A percentile compares a stretch with the other conserved stretches of the same genome.
phyloP scores from a whole-genome alignment of 2,797 vertebrate genomes.

The Macroramphosus scolopax region DNA sequence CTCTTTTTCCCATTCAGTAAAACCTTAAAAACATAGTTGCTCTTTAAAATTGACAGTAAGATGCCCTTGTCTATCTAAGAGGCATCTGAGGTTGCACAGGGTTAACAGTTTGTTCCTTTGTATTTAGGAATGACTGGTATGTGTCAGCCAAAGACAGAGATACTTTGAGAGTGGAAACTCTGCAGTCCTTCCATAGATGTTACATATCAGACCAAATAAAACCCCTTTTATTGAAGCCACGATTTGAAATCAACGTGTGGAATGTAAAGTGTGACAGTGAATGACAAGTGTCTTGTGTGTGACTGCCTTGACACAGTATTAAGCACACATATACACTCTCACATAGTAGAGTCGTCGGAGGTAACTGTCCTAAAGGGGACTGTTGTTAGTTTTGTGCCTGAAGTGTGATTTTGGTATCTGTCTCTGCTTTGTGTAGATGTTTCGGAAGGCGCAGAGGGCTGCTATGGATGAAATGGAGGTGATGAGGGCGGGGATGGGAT shows the following conservation, averaged over 20 bases:
- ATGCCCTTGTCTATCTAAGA: constrained; percentile 31
- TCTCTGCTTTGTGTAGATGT: constrained; percentile 21
- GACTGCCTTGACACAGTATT: constrained; percentile 26
- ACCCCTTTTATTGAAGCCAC: constrained; percentile 18
- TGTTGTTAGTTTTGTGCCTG: constrained; percentile 19
- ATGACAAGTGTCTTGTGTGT: constrained; percentile 30
- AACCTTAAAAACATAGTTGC: background rate
- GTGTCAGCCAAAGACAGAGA: constrained; percentile 58
- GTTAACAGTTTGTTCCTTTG: constrained; percentile 67
- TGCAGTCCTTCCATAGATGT: constrained; percentile 31
- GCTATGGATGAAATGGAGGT: constrained; percentile 26
- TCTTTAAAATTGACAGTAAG: constrained; percentile 1
- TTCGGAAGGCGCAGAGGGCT: constrained; percentile 22
- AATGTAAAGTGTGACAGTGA: constrained; percentile 22
- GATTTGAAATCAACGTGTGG: constrained; percentile 7
- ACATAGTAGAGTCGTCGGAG: constrained; percentile 18
- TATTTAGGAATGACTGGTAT: constrained; percentile 74
- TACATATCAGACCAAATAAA: constrained; percentile 34
- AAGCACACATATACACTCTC: constrained; percentile 21
- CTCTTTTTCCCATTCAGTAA: background rate
- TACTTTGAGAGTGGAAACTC: constrained; percentile 46
- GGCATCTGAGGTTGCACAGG: constrained; percentile 52
- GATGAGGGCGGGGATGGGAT: constrained; percentile 45
- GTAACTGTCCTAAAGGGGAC: constrained; percentile 20
- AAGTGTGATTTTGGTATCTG: constrained; percentile 37